Evolutionary conservation across 2,888 invertebrate species (phyloP), one percentile per base, ranked within the genome.

Genomic region (Aradus depressus): DNA sequence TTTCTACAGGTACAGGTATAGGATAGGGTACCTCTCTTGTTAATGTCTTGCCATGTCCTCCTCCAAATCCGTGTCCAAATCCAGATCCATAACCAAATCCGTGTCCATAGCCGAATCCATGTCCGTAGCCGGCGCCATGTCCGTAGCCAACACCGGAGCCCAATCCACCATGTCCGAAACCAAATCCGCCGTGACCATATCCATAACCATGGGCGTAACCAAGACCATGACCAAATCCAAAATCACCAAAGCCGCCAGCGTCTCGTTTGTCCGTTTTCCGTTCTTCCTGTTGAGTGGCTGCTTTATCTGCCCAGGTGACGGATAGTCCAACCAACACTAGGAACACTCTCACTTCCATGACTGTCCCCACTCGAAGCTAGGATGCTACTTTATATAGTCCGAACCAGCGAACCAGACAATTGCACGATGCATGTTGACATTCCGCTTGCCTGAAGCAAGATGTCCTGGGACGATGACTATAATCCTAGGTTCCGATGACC

Each of bases 1-100:
- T 57, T 50, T 60, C 60, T 2, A 62, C 60, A 28, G 57, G 58
- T 8, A 60, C 59, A 8, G 62, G 61, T 23, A 59, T 58, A 10
- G 61, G 61, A 22, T 56, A 53, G 19, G 60, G 59, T 6, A 61
- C 55, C 25, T 57, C 55, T 56, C 58, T 34, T 50, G 60, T 25
- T 47, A 52, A 25, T 52, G 58, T 25, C 54, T 44, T 34, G n/a
- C 43, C 35, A 12, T 31, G 28, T 41, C 45, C 45, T 10, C 35
- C n/a, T 8, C 25, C 14, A 28, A 31, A 25, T 21, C 51, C 51
- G 12, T n/a, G 19, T 44, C 50, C 50, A 14, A 42, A 50, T 3
- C 35, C 50, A 1, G 31, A 26, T 34, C 50, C 25, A 45, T 38
- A 18, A 38, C 51, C 54, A 28, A 31, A 44, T 10, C 45, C 54